Evolutionary conservation across 2,888 invertebrate genomes (phyloP).

Genomic region (Aphodius sticticus): DNA sequence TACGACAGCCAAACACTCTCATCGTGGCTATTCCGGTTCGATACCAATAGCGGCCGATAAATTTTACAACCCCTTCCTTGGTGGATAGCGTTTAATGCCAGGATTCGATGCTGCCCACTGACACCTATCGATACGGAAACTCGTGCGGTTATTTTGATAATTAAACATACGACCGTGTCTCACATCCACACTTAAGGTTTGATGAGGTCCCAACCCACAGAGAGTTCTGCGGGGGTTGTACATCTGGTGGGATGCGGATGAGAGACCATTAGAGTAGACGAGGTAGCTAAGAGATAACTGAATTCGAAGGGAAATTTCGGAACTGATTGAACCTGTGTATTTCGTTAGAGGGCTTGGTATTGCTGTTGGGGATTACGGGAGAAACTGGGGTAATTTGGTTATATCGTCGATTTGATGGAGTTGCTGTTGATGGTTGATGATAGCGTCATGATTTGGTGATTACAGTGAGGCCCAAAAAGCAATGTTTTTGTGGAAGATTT

Average conservation of each 20-base stretch:
- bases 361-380: not conserved
- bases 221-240: not conserved
- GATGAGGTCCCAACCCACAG: not conserved
- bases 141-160: not conserved
- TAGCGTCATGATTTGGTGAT: too few relatives aligned
- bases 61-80: not conserved
- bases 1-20: not conserved
- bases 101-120: not conserved
- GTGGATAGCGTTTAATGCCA: not conserved
- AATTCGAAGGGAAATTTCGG: not conserved
- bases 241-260: not conserved
- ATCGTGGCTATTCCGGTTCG: not conserved
- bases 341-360: not conserved
- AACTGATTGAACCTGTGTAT: not conserved
- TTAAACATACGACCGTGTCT: not conserved
- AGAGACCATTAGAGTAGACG: not conserved
- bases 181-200: not conserved
- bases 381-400: not conserved
- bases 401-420: not conserved
- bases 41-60: not conserved
- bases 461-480: too few relatives aligned
- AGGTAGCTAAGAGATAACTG: not conserved
- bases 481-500: too few relatives aligned
- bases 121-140: not conserved
- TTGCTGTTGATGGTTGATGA: not conserved